Evolutionary conservation across 2,113 vertebrate species (phyloP), one percentile per base, ranked within the genome.

Genomic region (Myotis yumanensis): DNA sequence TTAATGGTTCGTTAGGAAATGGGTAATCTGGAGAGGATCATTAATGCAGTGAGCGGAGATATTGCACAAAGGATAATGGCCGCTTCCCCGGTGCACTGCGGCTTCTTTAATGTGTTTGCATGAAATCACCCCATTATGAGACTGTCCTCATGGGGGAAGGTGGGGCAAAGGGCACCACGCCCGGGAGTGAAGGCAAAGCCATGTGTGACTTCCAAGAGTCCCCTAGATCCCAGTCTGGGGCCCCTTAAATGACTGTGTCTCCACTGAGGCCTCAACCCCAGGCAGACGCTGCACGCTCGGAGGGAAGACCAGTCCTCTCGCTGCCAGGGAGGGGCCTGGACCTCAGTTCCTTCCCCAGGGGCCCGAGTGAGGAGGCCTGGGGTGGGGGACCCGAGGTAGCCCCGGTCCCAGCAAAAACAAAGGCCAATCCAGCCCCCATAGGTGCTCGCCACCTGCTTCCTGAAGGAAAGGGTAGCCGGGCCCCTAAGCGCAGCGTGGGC

Each of bases 1-100:
- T 30, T 93, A 69, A 96, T 86, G 79, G 89, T 62, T 84, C 71
- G 57, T 91, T 87, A 75, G 73, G 80, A 94, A 91, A 92, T 28
- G 71, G 93, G 84, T 89, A 54, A 80, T 66, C 79, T 51, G 59
- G 46, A 37, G 83, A 71, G 66, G 48, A 69, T 75, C 96, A 30
- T 90, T 73, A 89, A 59, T 48, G 64, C 82, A 59, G 20, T 25
- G 81, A 90, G n/a, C 77, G 73, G 66, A 89, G 75, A 54, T 69
- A 90, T 43, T 52, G 48, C 69, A 46, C 51, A 20, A 77, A 82
- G 86, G 66, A 80, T 80, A 80, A 35, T 51, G 32, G 80, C 46
- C 12, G 52, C 77, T 68, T 86, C 82, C 68, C 37, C 5, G 14
- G 72, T n/a, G 69, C 54, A 35, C 83, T 46, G 72, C n/a, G 11